phyloP scores from a whole-genome alignment of 2,113 vertebrate genomes.

The Henicopernis longicauda region DNA sequence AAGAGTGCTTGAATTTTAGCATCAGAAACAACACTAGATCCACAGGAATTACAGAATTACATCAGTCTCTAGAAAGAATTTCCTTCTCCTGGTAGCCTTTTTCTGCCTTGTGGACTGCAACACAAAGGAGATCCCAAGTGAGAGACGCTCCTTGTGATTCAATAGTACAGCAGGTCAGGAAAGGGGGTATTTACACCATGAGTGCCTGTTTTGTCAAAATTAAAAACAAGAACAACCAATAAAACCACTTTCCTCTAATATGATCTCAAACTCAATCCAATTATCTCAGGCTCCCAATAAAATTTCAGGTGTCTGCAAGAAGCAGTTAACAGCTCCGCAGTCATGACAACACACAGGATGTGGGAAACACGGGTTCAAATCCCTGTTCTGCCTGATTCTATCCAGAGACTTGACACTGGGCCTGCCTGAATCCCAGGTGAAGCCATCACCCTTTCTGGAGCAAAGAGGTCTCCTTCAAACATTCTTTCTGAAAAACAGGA shows the following conservation, averaged over 20 bases:
- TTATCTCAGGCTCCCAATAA: neutral
- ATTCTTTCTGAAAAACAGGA: neutral
- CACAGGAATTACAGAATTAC: neutral
- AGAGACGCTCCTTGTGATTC: neutral
- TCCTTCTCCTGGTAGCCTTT: neutral
- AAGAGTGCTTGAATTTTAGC: neutral
- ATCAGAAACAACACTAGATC: neutral
- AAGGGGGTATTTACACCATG: neutral
- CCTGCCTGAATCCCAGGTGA: neutral
- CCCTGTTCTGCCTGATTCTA: neutral
- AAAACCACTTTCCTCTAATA: neutral
- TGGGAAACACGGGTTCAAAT: neutral
- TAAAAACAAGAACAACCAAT: neutral
- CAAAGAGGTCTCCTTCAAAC: neutral
- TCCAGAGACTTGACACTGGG: neutral
- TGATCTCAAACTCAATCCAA: neutral
- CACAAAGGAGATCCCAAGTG: neutral
- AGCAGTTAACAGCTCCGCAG: neutral
- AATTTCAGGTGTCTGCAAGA: neutral
- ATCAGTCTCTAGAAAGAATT: neutral
- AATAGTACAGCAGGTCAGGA: neutral
- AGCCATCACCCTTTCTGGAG: neutral
- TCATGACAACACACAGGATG: neutral
- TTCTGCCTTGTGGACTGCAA: neutral
- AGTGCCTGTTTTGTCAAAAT: neutral